Base-by-base conservation (phyloP, 2,797 vertebrate species). In the Darevskia nairensis region DNA sequence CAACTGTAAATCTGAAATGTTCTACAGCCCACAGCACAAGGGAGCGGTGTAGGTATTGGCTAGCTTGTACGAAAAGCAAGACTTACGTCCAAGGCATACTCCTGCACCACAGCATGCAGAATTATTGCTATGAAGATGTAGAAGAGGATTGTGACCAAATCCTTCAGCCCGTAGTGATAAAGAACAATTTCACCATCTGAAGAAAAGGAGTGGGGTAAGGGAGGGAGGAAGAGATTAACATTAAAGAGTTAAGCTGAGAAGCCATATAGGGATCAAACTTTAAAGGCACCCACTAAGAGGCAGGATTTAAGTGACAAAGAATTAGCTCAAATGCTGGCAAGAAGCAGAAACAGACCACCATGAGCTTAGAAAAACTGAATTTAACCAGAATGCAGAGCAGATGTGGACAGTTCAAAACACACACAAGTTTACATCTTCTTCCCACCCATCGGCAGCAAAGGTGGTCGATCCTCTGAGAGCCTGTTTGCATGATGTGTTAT, bases 31-130 rank as follows among this genome's bases (percentile, higher is more conserved):
- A 17, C 3, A 25, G 17, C 21, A 39, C 3, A 68, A 32, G 29
- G 55, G 29, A 41, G 1, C 13, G 3, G 64, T 3, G 3, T 46
- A n/a, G n/a, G 15, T 55, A 7, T 25, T 80, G 44, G 61, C 21
- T 27, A 61, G 68, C 23, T 61, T 44, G 39, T 29, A 59, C 27
- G 21, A 21, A 23, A 59, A 46, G 71, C 0, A 0, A 66, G 39
- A 97, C 99, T 98, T 95, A 99, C 99, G 72, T 99, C 99, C 92
- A 99, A 96, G n/a, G 98, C 96, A 41, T 99, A 99, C 93, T 99
- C 99, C 97, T 99, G 99, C 88, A 99, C 98, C 82, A 99, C 98
- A 0, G 98, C 98, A 0, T 99, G 99, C 90, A 99, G 96, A 95
- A 99, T 99, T 96, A 99, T 97, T 94, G 98, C 96, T 3, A 99